Percentiles rank a stretch among this genome's conserved stretches.
These are phyloP conservation scores for Hormaphis cornu DNA, from an alignment of 1,140 invertebrate genomes.

Conservation along the genomic window DNA sequence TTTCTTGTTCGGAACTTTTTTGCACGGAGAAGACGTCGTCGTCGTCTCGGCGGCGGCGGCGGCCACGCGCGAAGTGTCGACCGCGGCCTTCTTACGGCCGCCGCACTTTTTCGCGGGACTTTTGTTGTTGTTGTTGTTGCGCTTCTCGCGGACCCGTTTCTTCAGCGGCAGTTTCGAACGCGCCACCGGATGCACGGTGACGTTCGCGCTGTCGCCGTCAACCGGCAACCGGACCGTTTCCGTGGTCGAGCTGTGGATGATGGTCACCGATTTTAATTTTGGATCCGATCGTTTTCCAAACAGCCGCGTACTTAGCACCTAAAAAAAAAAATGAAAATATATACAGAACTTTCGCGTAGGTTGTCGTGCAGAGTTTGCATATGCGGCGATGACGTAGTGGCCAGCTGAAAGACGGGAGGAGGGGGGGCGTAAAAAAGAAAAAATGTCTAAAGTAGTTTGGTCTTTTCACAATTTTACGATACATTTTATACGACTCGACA, in stretches of 20 bases:
- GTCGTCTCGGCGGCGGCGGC: neutral
- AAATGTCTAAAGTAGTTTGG: too few relatives aligned
- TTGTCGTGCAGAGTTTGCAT: too few relatives aligned
- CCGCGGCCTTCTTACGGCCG: conserved; percentile 32
- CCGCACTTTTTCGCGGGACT: conserved; percentile 19
- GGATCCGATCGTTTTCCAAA: conserved; percentile 63
- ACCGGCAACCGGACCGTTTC: conserved; percentile 70
- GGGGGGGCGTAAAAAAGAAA: too few relatives aligned
- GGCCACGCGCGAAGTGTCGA: too few relatives aligned
- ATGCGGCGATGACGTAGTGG: too few relatives aligned
- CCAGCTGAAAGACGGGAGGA: too few relatives aligned
- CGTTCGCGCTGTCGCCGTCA: conserved; percentile 51
- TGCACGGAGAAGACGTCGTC: neutral
- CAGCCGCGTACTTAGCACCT: conserved; percentile 68
- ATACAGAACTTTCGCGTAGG: too few relatives aligned
- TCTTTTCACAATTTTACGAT: too few relatives aligned
- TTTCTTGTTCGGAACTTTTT: neutral
- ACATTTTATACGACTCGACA: too few relatives aligned
- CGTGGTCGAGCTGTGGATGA: conserved; percentile 74
- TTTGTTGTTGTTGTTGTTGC: conserved; percentile 33
- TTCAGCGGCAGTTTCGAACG: conserved; percentile 64
- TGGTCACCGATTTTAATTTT: conserved; percentile 72
- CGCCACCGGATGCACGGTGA: conserved; percentile 59
- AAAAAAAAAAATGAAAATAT: conserved; percentile 36
- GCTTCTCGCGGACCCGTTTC: conserved; percentile 56